phyloP scores from a whole-genome alignment of 2,888 invertebrate genomes.

The Chromoteleia sp. region DNA sequence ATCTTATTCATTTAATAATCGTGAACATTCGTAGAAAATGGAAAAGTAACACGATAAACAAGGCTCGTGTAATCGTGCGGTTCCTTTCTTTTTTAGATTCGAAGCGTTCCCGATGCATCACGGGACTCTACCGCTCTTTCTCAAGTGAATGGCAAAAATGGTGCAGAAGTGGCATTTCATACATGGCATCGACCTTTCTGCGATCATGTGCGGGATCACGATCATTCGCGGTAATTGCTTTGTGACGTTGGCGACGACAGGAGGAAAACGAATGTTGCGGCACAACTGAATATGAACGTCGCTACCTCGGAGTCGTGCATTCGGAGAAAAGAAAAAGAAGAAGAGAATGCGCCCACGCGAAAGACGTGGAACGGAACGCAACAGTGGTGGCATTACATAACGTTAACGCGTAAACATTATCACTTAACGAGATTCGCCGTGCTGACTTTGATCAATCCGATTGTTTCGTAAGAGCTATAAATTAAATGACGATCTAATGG shows the following conservation, averaged over 20 bases:
- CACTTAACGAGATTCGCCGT: slow-evolving; percentile 30
- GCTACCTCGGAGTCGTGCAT: slow-evolving; percentile 14
- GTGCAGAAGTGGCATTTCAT: slow-evolving; percentile 56
- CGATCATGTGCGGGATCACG: slow-evolving; percentile 57
- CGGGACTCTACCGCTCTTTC: slow-evolving; percentile 31
- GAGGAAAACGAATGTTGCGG: slow-evolving; percentile 58
- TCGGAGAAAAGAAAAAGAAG: slow-evolving; percentile 38
- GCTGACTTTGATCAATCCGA: slow-evolving; percentile 41
- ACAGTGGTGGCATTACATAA: slow-evolving; percentile 72
- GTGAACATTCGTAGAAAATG: too few relatives aligned
- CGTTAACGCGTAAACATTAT: slow-evolving; percentile 65
- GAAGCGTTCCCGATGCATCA: slow-evolving; percentile 15
- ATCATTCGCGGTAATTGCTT: slow-evolving; percentile 52
- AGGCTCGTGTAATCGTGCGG: not conserved
- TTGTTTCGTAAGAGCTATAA: slow-evolving; percentile 39
- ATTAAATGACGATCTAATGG: not conserved
- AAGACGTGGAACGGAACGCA: slow-evolving; percentile 66
- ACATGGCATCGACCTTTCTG: slow-evolving; percentile 56
- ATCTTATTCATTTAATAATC: too few relatives aligned
- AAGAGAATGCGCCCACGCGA: slow-evolving; percentile 66
- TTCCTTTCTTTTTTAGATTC: slow-evolving; percentile 28
- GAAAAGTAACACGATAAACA: too few relatives aligned
- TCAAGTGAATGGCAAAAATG: slow-evolving; percentile 57
- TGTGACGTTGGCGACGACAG: slow-evolving; percentile 51
- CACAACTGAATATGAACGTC: slow-evolving; percentile 55